Base-by-base conservation (phyloP, 2,113 vertebrate species). In the Colistium nudipinnis region DNA sequence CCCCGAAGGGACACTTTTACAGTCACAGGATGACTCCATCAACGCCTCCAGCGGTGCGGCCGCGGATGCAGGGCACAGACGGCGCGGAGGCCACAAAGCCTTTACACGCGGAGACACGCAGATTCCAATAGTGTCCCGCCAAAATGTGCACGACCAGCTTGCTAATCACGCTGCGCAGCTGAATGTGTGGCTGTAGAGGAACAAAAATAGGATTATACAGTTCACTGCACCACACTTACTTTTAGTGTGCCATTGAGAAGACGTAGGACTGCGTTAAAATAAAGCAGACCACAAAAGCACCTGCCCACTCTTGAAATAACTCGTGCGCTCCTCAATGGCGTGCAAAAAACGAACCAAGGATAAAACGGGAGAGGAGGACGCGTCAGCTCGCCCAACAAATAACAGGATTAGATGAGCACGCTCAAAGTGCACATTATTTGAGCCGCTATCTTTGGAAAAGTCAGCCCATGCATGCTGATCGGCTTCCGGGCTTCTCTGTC, bases 21-120 rank as follows among this genome's bases (percentile, higher is more conserved):
- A 81, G 74, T 74, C 86, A 82, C 81, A 84, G 87, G 86, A 91
- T 84, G 72, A 87, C 81, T 66, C 1, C 17, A 82, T 59, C 70
- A 86, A 86, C 85, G 77, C 70, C 71, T 74, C 78, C 71, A 52
- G 48, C 72, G 69, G 69, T 80, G 68, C 62, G 71, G 47, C 54
- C 60, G 74, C 71, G 62, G 74, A 80, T 80, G 66, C 67, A 39
- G 49, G 48, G 67, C 25, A 67, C 69, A 73, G 43, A 63, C 31
- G 10, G 41, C 63, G 45, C 55, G 71, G 66, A 12, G n/a, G n/a
- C n/a, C n/a, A n/a, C n/a, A n/a, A n/a, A 81, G 51, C 54, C 52
- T 33, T 22, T 30, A 22, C 47, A 57, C 24, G 55, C 39, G 39
- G 41, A 54, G 76, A 54, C 25, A 64, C 2, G 25, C 25, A 25